Evolutionary conservation across 2,113 vertebrate species (phyloP), one percentile per base, ranked within the genome.

Genomic region (Lonchura striata): DNA sequence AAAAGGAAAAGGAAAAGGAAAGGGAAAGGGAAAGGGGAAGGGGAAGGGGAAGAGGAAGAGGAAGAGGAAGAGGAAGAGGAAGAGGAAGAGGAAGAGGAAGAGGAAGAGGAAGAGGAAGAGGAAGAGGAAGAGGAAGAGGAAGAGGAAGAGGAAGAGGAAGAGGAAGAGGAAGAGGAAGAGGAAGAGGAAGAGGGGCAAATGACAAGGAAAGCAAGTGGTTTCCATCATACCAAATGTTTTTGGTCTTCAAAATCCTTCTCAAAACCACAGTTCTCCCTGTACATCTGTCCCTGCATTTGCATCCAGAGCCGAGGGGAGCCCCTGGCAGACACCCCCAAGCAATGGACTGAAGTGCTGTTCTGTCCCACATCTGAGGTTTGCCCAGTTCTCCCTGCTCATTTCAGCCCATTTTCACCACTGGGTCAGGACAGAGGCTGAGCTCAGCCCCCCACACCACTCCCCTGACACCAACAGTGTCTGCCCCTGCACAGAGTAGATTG

Each of bases 81-180:
- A 9, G 3, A 10, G 10, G 5, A 1, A 8, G 1, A 10, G 3
- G 14, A 13, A 8, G 6, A 5, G 3, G 10, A 7, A 20, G 10
- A 3, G 8, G 7, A 6, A 12, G 14, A 13, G 6, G 10, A 15
- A 31, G 12, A 4, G 9, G 30, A 17, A 2, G 1, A 8, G 1
- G 13, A 3, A 19, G 9, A 8, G 6, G 7, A 4, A 10, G 4
- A 20, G 10, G 5, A 10, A 10, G 5, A 12, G 14, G 15, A 9
- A 13, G 13, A 33, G 12, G 5, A 15, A 20, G 18, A 11, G 1
- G 6, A 4, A 15, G 27, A 5, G 1, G 6, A 1, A 5, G 1
- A 8, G 1, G 13, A 3, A 19, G 9, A 8, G 6, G 7, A 4
- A 10, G 4, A 20, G 10, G 5, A 10, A 10, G 5, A 12, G 14